Base-by-base conservation (phyloP, 2,797 vertebrate genomes). In the Lepidocolaptes lacrymiger region DNA sequence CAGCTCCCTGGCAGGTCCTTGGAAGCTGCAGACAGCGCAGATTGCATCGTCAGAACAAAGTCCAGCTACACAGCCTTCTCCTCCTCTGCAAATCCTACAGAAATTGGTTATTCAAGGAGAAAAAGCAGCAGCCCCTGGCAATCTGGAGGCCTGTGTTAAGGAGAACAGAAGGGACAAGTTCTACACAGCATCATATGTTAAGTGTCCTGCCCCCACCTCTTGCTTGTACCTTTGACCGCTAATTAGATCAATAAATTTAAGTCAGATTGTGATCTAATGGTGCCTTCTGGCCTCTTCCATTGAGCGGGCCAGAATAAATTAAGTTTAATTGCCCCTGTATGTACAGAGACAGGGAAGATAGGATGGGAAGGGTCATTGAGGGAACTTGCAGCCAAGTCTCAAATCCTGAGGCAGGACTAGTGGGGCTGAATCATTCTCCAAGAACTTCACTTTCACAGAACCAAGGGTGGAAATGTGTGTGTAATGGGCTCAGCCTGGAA, bases 221-320 rank as follows among this genome's bases (percentile, higher is more conserved):
- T 52, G 59, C 93, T 69, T 92, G 73, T 88, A 93, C 74, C 80
- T 93, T 51, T 79, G 67, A 95, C 79, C 14, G 4, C 68, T 91
- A 95, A 96, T 96, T 95, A 97, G 77, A 93, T 94, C 90, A 95
- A 92, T 93, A 94, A 55, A 94, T 91, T 87, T 62, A 82, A 85
- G 80, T 62, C 85, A 91, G 77, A 91, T 49, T 69, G 77, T 51
- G 88, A 94, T 91, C 77, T 95, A 89, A 93, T 66, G 48, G 90
- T 84, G 93, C 94, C 80, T 95, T 93, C 93, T 95, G 92, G 92
- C 89, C 88, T 93, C 66, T 54, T 19, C 55, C 79, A 63, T 79
- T 64, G 77, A 95, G 61, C 0, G 0, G 86, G 63, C 55, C 83
- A 82, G 90, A 95, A 95, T 82, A 90, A 93, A 94, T 92, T 91